These are phyloP conservation scores for Lytechinus variegatus DNA, from an alignment of 35 echinoderm and acorn worm genomes.

Conservation along the genomic window DNA sequence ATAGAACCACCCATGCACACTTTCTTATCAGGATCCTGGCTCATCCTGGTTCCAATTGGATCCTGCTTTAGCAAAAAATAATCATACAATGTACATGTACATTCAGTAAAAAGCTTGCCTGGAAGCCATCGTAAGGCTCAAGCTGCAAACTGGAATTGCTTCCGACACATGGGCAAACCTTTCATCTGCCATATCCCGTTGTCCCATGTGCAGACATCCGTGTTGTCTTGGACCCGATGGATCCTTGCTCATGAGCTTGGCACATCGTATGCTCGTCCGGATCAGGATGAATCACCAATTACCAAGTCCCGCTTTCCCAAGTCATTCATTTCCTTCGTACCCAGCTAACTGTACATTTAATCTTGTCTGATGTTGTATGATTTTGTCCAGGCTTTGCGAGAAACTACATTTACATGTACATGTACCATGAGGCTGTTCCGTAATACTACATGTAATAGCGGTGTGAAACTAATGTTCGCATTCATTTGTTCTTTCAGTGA, in stretches of 20 bases:
- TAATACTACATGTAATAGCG: not conserved
- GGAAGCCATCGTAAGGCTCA: not conserved
- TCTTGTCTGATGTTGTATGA: not conserved
- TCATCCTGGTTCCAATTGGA: too few relatives aligned
- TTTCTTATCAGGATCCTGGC: too few relatives aligned
- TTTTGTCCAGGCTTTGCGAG: not conserved
- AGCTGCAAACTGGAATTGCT: not conserved
- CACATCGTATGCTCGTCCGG: not conserved
- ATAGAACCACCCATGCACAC: too few relatives aligned
- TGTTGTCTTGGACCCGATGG: not conserved
- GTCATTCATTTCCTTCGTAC: conserved; percentile 24
- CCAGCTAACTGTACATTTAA: conserved; percentile 11
- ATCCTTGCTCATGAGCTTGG: not conserved
- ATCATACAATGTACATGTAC: too few relatives aligned
- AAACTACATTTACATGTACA: not conserved
- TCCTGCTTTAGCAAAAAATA: too few relatives aligned
- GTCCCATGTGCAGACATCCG: not conserved
- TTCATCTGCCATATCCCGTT: not conserved
- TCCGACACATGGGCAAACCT: not conserved
- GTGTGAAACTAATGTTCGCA: not conserved
- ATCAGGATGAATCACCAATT: conserved; percentile 41
- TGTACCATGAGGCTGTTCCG: not conserved
- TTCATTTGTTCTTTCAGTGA: too few relatives aligned
- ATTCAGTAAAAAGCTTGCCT: not conserved
- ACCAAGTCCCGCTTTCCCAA: conserved; percentile 29